A percentile compares a stretch with the other conserved stretches of the same genome.
Conservation (phyloP, 2,888 invertebrate species). For the Leptura quadrifasciata region DNA sequence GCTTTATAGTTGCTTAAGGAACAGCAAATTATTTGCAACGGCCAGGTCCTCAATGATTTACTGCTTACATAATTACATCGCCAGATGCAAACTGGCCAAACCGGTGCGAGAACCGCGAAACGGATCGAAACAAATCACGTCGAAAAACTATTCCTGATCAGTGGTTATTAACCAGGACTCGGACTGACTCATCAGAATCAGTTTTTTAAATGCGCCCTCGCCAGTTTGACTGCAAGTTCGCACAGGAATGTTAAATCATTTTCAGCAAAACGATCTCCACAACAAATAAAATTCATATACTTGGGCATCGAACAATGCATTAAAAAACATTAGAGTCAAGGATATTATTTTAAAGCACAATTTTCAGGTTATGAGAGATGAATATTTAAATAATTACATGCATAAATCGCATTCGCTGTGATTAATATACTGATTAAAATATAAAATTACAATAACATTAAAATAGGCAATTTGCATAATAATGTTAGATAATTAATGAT, state of each 20-base stretch:
- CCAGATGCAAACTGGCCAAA: slow-evolving; percentile 4
- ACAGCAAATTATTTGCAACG: neutral
- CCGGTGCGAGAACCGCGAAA: neutral
- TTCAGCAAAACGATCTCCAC: neutral
- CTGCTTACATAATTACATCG: slow-evolving; percentile 1
- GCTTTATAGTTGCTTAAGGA: no score
- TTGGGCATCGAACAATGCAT: no score
- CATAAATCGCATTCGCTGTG: neutral
- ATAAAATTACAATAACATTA: neutral
- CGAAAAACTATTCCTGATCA: neutral
- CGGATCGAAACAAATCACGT: neutral
- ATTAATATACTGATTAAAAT: neutral
- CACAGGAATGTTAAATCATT: neutral
- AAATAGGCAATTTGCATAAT: neutral
- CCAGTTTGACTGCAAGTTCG: neutral
- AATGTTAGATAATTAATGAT: neutral
- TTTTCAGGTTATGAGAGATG: neutral
- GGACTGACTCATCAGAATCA: neutral
- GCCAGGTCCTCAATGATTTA: neutral
- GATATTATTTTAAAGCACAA: no score
- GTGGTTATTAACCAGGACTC: neutral
- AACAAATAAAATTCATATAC: neutral
- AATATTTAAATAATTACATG: neutral
- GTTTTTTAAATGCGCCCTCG: neutral
- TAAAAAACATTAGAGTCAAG: no score